Conservation (phyloP, 2,797 vertebrate genomes). For the Microcaecilia unicolor region DNA sequence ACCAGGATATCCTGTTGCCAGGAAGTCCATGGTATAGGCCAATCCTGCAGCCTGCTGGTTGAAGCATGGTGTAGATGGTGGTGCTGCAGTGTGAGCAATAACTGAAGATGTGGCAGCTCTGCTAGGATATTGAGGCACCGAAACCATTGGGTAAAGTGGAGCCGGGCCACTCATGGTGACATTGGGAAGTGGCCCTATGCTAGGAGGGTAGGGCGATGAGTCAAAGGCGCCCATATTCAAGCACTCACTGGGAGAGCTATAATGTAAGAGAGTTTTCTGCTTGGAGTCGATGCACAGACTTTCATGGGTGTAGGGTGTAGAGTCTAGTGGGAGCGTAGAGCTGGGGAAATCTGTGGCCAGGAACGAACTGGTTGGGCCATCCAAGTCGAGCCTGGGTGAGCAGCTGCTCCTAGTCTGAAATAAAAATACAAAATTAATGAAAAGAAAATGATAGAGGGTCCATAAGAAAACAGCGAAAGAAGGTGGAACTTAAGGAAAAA, state of each 20-base stretch:
- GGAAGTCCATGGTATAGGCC: constrained; percentile 11
- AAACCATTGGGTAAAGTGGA: constrained; percentile 38
- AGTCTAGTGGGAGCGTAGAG: background rate
- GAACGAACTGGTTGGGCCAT: constrained; percentile 18
- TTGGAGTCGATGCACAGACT: constrained; percentile 39
- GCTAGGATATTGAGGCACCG: constrained; percentile 30
- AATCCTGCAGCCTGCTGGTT: constrained; percentile 8
- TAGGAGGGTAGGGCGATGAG: constrained; percentile 19
- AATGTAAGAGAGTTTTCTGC: constrained; percentile 53
- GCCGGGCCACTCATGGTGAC: constrained; percentile 28
- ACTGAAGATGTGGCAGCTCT: constrained; percentile 37
- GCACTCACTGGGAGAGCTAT: constrained; percentile 40
- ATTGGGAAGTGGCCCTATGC: constrained; percentile 16
- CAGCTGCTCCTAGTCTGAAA: constrained; percentile 29
- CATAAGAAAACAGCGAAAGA: too few species aligned
- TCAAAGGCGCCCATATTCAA: constrained; percentile 38
- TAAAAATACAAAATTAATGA: too few species aligned
- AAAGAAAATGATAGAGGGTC: too few species aligned
- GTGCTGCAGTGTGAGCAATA: constrained; percentile 52
- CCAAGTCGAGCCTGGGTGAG: constrained; percentile 29
- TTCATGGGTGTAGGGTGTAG: background rate
- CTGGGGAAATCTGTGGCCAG: constrained; percentile 33
- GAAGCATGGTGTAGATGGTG: constrained; percentile 24
- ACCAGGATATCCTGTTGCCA: constrained; percentile 23
- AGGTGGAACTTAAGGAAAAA: too few species aligned